Evolutionary conservation across 2,888 invertebrate genomes (phyloP), one percentile per base, ranked within the genome.

Genomic region (Didymodactylos carnosus): DNA sequence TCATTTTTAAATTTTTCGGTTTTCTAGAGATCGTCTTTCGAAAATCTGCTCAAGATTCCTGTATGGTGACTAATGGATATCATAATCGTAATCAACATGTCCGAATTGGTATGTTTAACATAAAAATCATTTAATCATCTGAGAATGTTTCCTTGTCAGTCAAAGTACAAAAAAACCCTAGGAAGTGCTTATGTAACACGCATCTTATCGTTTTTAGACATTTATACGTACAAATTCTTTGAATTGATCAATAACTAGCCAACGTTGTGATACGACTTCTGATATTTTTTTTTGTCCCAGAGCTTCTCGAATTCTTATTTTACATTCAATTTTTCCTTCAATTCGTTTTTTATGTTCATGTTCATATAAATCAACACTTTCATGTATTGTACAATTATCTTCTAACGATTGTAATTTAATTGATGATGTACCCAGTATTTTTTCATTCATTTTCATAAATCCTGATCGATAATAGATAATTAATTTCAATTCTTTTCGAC

Each of bases 391-490:
- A 81, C 92, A 91, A 76, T 89, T 88, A 0, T 88, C 89, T 86
- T 95, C 94, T 76, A 97, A 85, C n/a, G 89, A 89, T 78, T 90
- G 90, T 77, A 97, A 84, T 81, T 94, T 94, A 19, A 94, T 88
- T 76, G 86, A 87, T 19, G 87, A 89, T 5, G 89, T 88, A 39
- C 95, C 97, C 74, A 97, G 85, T 71, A 92, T 85, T 72, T 88
- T 86, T 84, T 97, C 95, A 80, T 90, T 88, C n/a, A n/a, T n/a
- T 77, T 92, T 88, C 83, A 97, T 89, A 86, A 97, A 93, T 78
- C 95, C 94, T 84, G 94, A 94, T 86, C 90, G 90, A 0, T 91
- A 89, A 85, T 88, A 94, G 14, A 95, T 88, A 84, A 95, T 94
- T 73, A 92, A 88, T 82, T 97, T 97, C 76, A 95, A 84, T 3